Percentiles rank a stretch among this genome's conserved stretches.
phyloP scores from a whole-genome alignment of 2,797 vertebrate genomes.

The Pseudochirops corinnae region DNA sequence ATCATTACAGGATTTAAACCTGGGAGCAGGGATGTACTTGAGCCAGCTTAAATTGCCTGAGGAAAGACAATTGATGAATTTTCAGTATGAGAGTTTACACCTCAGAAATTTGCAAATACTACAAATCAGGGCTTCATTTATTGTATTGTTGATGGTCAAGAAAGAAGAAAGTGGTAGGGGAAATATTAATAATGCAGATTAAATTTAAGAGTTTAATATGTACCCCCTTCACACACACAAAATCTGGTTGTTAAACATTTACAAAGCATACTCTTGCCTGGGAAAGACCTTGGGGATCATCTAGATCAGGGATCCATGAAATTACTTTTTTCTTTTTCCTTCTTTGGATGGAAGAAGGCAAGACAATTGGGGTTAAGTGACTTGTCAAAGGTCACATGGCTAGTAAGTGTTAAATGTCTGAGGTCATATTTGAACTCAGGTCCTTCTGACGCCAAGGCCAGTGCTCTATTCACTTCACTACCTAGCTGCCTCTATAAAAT shows the following conservation, averaged over 20 bases:
- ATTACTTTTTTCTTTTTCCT: not conserved
- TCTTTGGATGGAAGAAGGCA: too few relatives aligned
- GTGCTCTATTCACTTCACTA: too few relatives aligned
- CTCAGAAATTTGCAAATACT: not conserved
- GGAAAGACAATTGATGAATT: not conserved
- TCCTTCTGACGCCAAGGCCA: too few relatives aligned
- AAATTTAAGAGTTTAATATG: not conserved
- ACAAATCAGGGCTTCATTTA: not conserved
- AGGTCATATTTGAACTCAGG: too few relatives aligned
- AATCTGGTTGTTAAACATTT: not conserved
- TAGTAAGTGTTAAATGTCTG: too few relatives aligned
- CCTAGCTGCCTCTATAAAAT: not conserved
- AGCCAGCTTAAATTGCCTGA: not conserved
- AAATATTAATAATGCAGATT: not conserved
- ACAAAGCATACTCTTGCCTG: not conserved
- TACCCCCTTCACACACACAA: not conserved
- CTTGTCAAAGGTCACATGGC: too few relatives aligned
- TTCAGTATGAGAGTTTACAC: not conserved
- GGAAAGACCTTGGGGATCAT: not conserved
- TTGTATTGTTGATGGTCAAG: not conserved
- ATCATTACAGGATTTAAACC: not conserved
- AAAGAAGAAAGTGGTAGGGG: not conserved
- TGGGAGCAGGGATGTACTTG: not conserved
- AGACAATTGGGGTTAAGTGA: too few relatives aligned
- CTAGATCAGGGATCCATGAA: not conserved